A percentile compares a stretch with the other conserved stretches of the same genome.
Evolutionary conservation across 2,797 vertebrate species (phyloP).

Genomic region (Gymnoscopelus braueri): DNA sequence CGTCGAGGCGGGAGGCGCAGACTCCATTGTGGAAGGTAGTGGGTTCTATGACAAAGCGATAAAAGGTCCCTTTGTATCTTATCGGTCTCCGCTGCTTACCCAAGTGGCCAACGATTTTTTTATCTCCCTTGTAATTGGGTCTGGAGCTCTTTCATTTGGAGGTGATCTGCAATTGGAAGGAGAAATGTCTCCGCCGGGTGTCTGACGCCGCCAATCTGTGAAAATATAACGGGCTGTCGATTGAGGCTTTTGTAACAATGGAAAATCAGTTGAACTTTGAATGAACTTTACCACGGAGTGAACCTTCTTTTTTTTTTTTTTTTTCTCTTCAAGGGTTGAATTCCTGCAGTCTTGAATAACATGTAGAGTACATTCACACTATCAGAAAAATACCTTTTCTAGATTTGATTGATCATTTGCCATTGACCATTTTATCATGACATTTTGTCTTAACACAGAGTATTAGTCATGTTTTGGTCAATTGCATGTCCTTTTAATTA

Average conservation of each 20-base stretch:
- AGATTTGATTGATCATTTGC: no score
- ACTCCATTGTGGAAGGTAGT: conserved; percentile 13
- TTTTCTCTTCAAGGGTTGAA: no score
- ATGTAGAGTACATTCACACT: no score
- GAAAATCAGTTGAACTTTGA: conserved; percentile 11
- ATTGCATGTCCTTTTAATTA: no score
- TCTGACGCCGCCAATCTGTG: conserved; percentile 29
- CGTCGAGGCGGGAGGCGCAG: background rate
- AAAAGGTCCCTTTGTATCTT: conserved; percentile 41
- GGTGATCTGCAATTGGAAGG: conserved; percentile 49
- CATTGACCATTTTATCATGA: no score
- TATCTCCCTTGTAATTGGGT: conserved; percentile 58
- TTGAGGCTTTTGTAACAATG: conserved; percentile 30
- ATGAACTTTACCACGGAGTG: background rate
- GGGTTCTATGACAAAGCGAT: conserved; percentile 34
- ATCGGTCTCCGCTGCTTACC: conserved; percentile 28
- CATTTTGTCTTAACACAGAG: no score
- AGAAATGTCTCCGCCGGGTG: conserved; percentile 15
- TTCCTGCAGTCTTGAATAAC: no score
- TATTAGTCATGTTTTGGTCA: no score
- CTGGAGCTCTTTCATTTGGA: conserved; percentile 46
- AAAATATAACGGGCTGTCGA: conserved; percentile 25
- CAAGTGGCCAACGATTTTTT: conserved; percentile 10
- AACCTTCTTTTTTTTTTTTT: background rate
- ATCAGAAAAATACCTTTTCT: no score